phyloP scores from a whole-genome alignment of 2,797 vertebrate species.

The Pampus argenteus region DNA sequence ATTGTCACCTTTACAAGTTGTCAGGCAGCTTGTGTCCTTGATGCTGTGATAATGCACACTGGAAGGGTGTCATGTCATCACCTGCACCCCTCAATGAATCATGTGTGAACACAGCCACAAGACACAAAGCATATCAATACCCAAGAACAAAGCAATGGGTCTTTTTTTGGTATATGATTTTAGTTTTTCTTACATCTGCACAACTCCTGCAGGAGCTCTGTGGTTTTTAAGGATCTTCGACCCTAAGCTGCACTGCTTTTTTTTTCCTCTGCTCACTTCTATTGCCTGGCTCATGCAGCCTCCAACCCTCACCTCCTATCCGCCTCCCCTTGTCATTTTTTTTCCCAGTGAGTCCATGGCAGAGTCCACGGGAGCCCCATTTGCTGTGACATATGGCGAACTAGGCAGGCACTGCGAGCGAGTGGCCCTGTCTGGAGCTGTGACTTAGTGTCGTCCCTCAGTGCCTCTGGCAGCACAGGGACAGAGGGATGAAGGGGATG shows the following conservation, averaged over 20 bases:
- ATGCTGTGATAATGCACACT: conserved; percentile 62
- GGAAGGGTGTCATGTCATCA: conserved; percentile 72
- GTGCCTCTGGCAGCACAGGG: conserved; percentile 80
- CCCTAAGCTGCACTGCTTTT: conserved; percentile 33
- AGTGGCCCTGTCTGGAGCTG: conserved; percentile 82
- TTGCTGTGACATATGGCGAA: conserved; percentile 80
- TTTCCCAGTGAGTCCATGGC: conserved; percentile 61
- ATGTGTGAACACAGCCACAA: conserved; percentile 47
- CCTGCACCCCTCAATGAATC: conserved; percentile 61
- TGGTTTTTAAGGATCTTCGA: conserved; percentile 50
- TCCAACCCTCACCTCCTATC: conserved; percentile 53
- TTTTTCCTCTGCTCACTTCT: conserved; percentile 24
- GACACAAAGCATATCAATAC: conserved; percentile 44
- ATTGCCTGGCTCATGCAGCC: conserved; percentile 40
- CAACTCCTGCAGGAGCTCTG: conserved; percentile 22
- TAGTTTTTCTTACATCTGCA: conserved; percentile 33
- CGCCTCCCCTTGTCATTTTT: conserved; percentile 62
- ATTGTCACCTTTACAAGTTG: conserved; percentile 80
- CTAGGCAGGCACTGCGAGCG: conserved; percentile 75
- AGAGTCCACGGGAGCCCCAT: conserved; percentile 81
- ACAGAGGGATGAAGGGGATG: conserved; percentile 80
- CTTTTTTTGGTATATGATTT: conserved; percentile 7
- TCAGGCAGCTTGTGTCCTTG: conserved; percentile 72
- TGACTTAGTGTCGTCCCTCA: conserved; percentile 86
- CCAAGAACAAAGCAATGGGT: conserved; percentile 27